Percentiles rank a stretch among this genome's conserved stretches.
phyloP scores from a whole-genome alignment of 2,113 vertebrate species.

The Synchiropus splendidus region DNA sequence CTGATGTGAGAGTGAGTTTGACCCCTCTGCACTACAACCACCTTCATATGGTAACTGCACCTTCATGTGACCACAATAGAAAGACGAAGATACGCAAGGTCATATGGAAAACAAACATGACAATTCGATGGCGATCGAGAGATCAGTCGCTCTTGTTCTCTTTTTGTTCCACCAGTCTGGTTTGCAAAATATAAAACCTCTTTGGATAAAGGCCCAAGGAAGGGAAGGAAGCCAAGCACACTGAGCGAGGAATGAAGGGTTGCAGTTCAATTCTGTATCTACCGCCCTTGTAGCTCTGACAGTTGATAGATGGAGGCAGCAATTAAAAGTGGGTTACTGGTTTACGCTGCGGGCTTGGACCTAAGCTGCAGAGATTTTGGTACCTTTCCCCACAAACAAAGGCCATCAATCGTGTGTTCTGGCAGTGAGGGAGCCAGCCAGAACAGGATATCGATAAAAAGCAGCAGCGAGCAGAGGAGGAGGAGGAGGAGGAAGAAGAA shows the following conservation, averaged over 20 bases:
- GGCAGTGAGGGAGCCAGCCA: conserved; percentile 30
- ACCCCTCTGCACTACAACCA: no score
- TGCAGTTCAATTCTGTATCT: conserved; percentile 44
- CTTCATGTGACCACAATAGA: no score
- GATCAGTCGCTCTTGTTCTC: no score
- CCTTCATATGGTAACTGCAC: no score
- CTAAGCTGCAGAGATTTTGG: conserved; percentile 47
- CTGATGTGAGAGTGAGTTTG: no score
- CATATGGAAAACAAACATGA: neutral
- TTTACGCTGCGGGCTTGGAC: conserved; percentile 52
- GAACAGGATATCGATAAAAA: conserved; percentile 50
- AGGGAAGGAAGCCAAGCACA: conserved; percentile 2
- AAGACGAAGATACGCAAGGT: conserved; percentile 6
- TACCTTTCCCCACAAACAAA: conserved; percentile 58
- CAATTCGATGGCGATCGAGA: no score
- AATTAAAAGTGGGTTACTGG: conserved; percentile 73
- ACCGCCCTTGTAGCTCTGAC: conserved; percentile 42
- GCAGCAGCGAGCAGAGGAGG: conserved; percentile 22
- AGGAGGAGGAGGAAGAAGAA: conserved; percentile 5
- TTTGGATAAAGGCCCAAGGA: conserved; percentile 1
- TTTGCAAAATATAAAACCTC: neutral
- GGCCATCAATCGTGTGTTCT: conserved; percentile 58
- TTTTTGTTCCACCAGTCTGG: neutral
- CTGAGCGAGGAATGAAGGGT: conserved; percentile 12
- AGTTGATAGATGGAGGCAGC: conserved; percentile 62